Evolutionary conservation across 2,888 invertebrate genomes (phyloP).

Genomic region (Hyppa rectilinea): DNA sequence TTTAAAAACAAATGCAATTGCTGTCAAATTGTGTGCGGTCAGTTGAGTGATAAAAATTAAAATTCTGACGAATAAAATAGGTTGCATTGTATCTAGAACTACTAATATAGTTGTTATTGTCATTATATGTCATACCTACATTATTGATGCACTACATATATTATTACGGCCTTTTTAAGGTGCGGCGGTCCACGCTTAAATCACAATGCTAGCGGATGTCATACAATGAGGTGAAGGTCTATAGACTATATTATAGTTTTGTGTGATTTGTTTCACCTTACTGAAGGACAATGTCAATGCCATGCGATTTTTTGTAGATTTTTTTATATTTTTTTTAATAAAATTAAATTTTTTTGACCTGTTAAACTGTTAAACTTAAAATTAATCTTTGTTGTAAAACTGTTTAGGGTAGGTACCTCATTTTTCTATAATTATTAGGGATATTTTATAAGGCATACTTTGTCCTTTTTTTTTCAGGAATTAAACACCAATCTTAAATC

Average conservation of each 20-base stretch:
- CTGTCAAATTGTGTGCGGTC: neutral
- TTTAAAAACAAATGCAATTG: neutral
- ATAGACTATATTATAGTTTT: neutral
- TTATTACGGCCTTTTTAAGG: neutral
- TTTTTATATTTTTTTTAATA: neutral
- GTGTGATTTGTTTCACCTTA: conserved; percentile 18
- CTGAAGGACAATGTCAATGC: conserved; percentile 29
- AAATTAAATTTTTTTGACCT: neutral
- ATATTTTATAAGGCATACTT: neutral
- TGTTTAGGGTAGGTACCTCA: neutral
- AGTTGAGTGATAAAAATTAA: too few relatives aligned
- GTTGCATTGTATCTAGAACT: neutral
- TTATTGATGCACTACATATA: conserved; percentile 12
- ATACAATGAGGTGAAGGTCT: conserved; percentile 47
- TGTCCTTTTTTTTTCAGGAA: too few relatives aligned
- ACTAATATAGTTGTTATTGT: too few relatives aligned
- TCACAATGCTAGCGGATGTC: conserved; percentile 27
- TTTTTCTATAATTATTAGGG: neutral
- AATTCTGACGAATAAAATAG: neutral
- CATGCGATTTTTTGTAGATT: neutral
- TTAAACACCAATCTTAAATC: too few relatives aligned
- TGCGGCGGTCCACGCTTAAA: conserved; percentile 3
- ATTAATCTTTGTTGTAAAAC: neutral
- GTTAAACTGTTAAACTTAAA: neutral
- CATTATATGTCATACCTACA: neutral